These are phyloP conservation scores for Cactoblastis cactorum DNA, from an alignment of 2,888 invertebrate species.

Conservation along the genomic window DNA sequence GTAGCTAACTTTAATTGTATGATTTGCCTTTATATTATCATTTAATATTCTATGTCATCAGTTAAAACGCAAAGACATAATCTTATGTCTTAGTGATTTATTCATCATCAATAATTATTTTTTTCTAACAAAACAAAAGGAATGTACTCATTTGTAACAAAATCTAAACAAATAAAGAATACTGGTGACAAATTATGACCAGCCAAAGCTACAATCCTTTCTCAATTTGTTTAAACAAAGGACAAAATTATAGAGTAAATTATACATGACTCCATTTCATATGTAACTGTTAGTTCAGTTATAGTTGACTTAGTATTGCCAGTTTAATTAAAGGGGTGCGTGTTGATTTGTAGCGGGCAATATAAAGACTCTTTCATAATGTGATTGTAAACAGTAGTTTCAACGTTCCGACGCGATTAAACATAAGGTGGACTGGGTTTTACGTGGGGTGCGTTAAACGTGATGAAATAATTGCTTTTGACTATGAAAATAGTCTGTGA, in stretches of 20 bases:
- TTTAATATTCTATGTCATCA: no score
- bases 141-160: no score
- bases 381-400: constrained; percentile 37
- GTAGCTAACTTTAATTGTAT: no score
- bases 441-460: constrained; percentile 12
- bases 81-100: no score
- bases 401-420: constrained; percentile 14
- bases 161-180: no score
- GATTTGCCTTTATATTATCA: no score
- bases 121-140: no score
- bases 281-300: constrained; percentile 48
- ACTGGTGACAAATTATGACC: neutral
- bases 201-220: neutral
- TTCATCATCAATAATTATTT: no score
- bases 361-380: constrained; percentile 45
- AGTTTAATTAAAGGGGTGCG: constrained; percentile 71
- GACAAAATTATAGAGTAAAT: constrained; percentile 53
- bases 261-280: constrained; percentile 53
- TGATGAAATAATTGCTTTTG: neutral
- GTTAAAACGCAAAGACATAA: no score
- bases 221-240: constrained; percentile 33
- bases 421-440: constrained; percentile 16
- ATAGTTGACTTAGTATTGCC: constrained; percentile 66
- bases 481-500: neutral
- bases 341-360: constrained; percentile 64